A percentile compares a stretch with the other conserved stretches of the same genome.
These are phyloP conservation scores for Babylonia areolata DNA, from an alignment of 1,140 invertebrate species.

Conservation along the genomic window DNA sequence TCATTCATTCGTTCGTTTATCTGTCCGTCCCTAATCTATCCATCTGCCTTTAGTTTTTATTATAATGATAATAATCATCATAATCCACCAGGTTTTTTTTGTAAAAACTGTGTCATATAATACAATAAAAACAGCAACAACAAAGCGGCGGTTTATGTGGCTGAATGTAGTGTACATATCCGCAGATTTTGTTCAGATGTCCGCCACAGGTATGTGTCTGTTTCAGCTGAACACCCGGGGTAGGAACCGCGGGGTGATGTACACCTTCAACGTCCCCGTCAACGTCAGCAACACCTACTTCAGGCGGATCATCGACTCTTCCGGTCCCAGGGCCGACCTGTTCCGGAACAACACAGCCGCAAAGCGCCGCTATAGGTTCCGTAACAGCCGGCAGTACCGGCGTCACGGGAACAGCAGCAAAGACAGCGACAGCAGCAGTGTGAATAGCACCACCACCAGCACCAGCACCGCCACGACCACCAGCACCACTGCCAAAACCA, in stretches of 20 bases:
- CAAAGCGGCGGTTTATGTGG: too few relatives aligned
- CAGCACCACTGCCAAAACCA: not conserved
- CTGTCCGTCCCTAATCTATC: too few relatives aligned
- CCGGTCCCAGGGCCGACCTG: not conserved
- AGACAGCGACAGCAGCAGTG: not conserved
- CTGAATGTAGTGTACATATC: too few relatives aligned
- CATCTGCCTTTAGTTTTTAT: too few relatives aligned
- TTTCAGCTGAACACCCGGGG: slow-evolving; percentile 64
- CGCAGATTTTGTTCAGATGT: too few relatives aligned
- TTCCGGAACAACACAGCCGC: not conserved
- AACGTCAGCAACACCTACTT: slow-evolving; percentile 39
- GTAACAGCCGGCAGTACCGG: not conserved
- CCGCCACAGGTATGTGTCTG: too few relatives aligned
- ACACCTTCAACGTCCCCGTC: slow-evolving; percentile 69
- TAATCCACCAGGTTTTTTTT: too few relatives aligned
- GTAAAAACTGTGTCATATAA: too few relatives aligned
- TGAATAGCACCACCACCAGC: not conserved
- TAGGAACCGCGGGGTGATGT: slow-evolving; percentile 68
- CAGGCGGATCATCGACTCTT: slow-evolving; percentile 23
- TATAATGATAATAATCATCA: not conserved
- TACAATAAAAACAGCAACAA: too few relatives aligned
- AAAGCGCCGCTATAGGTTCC: not conserved
- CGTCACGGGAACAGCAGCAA: not conserved
- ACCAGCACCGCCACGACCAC: not conserved
- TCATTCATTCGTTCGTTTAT: too few relatives aligned